phyloP scores from a whole-genome alignment of 2,888 invertebrate genomes.

The Sarcophaga carnaria region DNA sequence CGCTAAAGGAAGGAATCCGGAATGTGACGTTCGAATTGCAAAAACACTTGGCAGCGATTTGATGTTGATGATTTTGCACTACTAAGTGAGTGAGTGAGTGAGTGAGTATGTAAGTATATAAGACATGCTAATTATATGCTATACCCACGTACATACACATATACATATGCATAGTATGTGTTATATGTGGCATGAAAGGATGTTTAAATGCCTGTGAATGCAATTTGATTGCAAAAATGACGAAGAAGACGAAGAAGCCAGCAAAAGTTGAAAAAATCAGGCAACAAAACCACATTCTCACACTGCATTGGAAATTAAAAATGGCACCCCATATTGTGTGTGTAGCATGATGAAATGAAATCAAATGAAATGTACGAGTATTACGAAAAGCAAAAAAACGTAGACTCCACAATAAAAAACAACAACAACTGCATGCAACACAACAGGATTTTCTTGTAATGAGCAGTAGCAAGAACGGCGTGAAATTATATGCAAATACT shows the following conservation, averaged over 20 bases:
- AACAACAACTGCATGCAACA: neutral
- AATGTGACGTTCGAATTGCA: conserved; percentile 57
- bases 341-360: conserved; percentile 57
- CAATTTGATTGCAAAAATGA: conserved; percentile 32
- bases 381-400: conserved; percentile 4
- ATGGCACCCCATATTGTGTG: conserved; percentile 63
- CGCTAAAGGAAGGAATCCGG: conserved; percentile 29
- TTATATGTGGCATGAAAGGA: conserved; percentile 24
- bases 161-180: neutral
- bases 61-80: conserved; percentile 40
- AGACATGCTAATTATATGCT: conserved; percentile 51
- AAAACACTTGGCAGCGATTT: conserved; percentile 60
- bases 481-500: conserved; percentile 79
- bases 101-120: conserved; percentile 33
- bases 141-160: neutral
- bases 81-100: neutral
- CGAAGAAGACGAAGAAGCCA: neutral
- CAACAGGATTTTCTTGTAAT: neutral
- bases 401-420: conserved; percentile 52
- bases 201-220: conserved; percentile 17
- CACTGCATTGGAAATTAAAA: conserved; percentile 63
- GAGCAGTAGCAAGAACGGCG: conserved; percentile 69
- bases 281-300: conserved; percentile 59
- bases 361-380: neutral
- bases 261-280: neutral